Percentiles rank a stretch among this genome's conserved stretches.
Evolutionary conservation across 2,113 vertebrate species (phyloP).

Genomic region (Saguinus imperator): DNA sequence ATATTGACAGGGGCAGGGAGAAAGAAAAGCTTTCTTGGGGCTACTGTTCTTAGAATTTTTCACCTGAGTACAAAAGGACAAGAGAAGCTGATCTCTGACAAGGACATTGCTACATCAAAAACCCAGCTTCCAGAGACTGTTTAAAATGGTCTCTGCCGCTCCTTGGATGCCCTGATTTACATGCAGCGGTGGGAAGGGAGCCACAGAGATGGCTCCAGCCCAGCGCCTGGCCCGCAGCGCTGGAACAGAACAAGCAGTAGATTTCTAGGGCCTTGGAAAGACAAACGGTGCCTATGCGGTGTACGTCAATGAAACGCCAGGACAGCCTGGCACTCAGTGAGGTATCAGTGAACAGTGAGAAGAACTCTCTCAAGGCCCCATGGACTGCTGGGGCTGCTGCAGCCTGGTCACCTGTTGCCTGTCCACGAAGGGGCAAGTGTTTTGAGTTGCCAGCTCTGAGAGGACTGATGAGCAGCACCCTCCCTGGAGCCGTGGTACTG

Average conservation of each 20-base stretch:
- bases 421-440: no score
- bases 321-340: no score
- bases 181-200: neutral
- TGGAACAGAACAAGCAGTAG: neutral
- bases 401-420: no score
- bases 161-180: constrained; percentile 31
- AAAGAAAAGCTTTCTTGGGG: neutral
- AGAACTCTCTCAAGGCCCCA: no score
- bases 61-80: neutral
- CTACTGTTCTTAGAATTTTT: neutral
- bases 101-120: neutral
- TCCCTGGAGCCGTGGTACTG: no score
- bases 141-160: neutral
- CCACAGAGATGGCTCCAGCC: neutral
- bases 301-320: no score
- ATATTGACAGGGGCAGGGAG: neutral
- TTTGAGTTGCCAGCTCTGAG: no score
- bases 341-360: no score
- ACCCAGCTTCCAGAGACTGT: neutral
- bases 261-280: neutral
- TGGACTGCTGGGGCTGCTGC: no score
- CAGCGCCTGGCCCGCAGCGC: neutral
- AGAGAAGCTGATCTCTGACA: neutral
- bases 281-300: no score
- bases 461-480: no score